Conservation (phyloP, 2,888 invertebrate species). For the Diachrysia chrysitis region DNA sequence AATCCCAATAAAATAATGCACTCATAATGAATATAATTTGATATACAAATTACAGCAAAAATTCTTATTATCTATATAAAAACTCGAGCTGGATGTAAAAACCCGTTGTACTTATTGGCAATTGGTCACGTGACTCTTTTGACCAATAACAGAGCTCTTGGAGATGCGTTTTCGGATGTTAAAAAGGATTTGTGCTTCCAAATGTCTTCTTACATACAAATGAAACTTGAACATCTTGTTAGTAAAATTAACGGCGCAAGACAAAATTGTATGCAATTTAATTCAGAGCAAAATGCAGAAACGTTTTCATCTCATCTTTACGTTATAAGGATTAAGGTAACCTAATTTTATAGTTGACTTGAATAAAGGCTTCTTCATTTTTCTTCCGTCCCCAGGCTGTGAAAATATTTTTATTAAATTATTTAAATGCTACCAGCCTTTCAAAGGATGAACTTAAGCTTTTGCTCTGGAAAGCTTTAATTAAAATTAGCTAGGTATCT, state of each 20-base stretch:
- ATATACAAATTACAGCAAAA: slow-evolving; percentile 25
- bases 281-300: not conserved
- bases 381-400: not conserved
- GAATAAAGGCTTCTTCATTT: not conserved
- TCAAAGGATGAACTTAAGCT: slow-evolving; percentile 9
- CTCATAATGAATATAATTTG: slow-evolving; percentile 40
- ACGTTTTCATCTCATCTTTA: not conserved
- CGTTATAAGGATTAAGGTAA: not conserved
- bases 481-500: slow-evolving; percentile 16
- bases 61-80: slow-evolving; percentile 13
- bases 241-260: slow-evolving; percentile 1
- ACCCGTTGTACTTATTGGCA: slow-evolving; percentile 43
- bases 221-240: not conserved
- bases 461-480: slow-evolving; percentile 19
- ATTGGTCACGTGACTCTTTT: slow-evolving; percentile 47
- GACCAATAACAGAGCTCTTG: too few relatives aligned
- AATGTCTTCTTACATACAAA: too few relatives aligned
- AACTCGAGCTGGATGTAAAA: slow-evolving; percentile 48
- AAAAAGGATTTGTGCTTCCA: too few relatives aligned
- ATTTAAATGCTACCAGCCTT: slow-evolving; percentile 5
- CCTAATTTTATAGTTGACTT: slow-evolving; percentile 4
- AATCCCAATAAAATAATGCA: slow-evolving; percentile 27
- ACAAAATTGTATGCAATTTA: slow-evolving; percentile 1
- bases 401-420: slow-evolving; percentile 8
- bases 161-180: too few relatives aligned